Evolutionary conservation across 2,797 vertebrate genomes (phyloP).

Genomic region (Scleropages formosus): DNA sequence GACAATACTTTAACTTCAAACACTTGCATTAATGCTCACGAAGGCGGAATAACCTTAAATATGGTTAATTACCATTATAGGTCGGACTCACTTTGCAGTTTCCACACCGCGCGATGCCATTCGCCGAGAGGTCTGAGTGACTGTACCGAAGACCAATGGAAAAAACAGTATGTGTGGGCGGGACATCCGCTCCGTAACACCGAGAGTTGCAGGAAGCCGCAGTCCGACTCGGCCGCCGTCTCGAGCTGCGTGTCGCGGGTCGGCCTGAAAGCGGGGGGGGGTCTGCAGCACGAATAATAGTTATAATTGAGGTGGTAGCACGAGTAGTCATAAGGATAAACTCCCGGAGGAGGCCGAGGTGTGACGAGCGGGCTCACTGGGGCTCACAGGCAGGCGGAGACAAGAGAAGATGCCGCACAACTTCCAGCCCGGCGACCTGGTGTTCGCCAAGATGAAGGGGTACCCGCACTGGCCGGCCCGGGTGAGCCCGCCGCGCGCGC

Average conservation of each 20-base stretch:
- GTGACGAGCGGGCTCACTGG: neutral
- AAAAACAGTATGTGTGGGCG: neutral
- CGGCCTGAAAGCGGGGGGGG: slow-evolving; percentile 18
- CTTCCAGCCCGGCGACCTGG: slow-evolving; percentile 77
- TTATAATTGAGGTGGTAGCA: no score
- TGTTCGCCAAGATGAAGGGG: slow-evolving; percentile 87
- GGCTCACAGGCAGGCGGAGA: neutral
- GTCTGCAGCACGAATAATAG: neutral
- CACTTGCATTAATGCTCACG: neutral
- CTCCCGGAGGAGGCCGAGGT: no score
- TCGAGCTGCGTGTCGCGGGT: slow-evolving; percentile 20
- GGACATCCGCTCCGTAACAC: slow-evolving; percentile 26
- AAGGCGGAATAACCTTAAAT: neutral
- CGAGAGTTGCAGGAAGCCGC: slow-evolving; percentile 30
- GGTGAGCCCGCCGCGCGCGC: slow-evolving; percentile 52
- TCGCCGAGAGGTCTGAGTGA: slow-evolving; percentile 7
- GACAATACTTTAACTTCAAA: no score
- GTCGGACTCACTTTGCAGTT: slow-evolving; percentile 10
- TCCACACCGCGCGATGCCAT: slow-evolving; percentile 15
- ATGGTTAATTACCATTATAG: slow-evolving; percentile 32
- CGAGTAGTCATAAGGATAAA: no score
- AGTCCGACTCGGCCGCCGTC: slow-evolving; percentile 25
- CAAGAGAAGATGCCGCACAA: slow-evolving; percentile 49
- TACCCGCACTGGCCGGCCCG: slow-evolving; percentile 81
- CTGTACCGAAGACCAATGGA: slow-evolving; percentile 1